Percentiles rank a stretch among this genome's conserved stretches.
phyloP scores from a whole-genome alignment of 2,888 invertebrate species.

The Dione juno region DNA sequence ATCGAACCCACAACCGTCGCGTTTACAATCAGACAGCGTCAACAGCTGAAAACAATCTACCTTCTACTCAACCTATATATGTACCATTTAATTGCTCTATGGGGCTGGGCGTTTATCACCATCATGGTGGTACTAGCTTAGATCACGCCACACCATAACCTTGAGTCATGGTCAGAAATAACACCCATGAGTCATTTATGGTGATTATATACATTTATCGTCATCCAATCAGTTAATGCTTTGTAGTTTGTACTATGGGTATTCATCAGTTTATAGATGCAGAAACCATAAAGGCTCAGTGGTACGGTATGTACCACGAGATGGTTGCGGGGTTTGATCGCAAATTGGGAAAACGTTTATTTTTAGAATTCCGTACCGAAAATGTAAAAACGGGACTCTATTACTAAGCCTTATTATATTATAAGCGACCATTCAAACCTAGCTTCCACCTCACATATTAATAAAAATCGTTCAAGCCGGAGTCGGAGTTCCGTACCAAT shows the following conservation, averaged over 20 bases:
- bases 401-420: too few relatives aligned
- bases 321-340: background rate
- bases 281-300: background rate
- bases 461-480: too few relatives aligned
- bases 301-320: background rate
- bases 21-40: too few relatives aligned
- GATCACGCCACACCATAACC: conserved; percentile 23
- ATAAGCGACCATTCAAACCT: too few relatives aligned
- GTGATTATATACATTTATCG: conserved; percentile 1
- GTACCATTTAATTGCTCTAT: background rate
- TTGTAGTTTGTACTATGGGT: background rate
- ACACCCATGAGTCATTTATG: conserved; percentile 30
- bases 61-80: too few relatives aligned
- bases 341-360: background rate
- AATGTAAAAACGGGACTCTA: too few relatives aligned
- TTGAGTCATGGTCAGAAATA: conserved; percentile 12
- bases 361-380: background rate
- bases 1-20: too few relatives aligned
- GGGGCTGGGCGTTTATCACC: conserved; percentile 1
- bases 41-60: too few relatives aligned
- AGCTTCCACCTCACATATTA: too few relatives aligned
- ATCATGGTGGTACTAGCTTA: background rate
- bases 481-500: too few relatives aligned
- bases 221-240: background rate
- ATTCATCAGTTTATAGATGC: too few relatives aligned